These are phyloP conservation scores for Limanda limanda DNA, from an alignment of 2,113 vertebrate species.

Conservation along the genomic window DNA sequence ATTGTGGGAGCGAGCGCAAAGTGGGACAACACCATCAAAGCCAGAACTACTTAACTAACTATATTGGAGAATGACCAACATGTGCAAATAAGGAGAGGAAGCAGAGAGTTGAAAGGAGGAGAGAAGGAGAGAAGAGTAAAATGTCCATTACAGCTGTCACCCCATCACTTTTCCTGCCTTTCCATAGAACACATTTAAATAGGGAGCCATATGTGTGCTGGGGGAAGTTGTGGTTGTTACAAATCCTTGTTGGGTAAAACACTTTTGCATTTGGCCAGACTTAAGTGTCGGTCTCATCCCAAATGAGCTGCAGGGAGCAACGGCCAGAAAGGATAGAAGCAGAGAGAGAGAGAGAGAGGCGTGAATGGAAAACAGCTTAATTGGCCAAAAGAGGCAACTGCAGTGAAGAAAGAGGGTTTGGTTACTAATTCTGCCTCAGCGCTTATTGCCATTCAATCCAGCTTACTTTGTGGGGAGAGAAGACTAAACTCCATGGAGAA, in stretches of 20 bases:
- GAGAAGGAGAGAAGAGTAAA: too few relatives aligned
- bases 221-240: constrained; percentile 15
- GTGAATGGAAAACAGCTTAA: constrained; percentile 28
- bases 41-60: background rate
- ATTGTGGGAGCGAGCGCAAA: background rate
- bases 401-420: constrained; percentile 46
- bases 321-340: constrained; percentile 23
- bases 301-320: constrained; percentile 45
- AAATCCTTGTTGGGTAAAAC: constrained; percentile 42
- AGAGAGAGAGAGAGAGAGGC: constrained; percentile 24
- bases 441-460: constrained; percentile 52
- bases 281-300: constrained; percentile 54
- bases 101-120: too few relatives aligned
- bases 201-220: background rate
- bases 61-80: background rate
- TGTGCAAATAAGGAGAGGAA: background rate
- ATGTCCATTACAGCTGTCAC: background rate
- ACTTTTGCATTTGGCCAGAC: constrained; percentile 41
- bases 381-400: constrained; percentile 52
- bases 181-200: background rate
- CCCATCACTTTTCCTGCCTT: background rate
- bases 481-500: background rate
- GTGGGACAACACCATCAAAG: background rate
- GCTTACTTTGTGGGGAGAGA: constrained; percentile 25
- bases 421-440: constrained; percentile 50